Evolutionary conservation across 1,140 invertebrate species (phyloP), one percentile per base, ranked within the genome.

Genomic region (Artemia franciscana): DNA sequence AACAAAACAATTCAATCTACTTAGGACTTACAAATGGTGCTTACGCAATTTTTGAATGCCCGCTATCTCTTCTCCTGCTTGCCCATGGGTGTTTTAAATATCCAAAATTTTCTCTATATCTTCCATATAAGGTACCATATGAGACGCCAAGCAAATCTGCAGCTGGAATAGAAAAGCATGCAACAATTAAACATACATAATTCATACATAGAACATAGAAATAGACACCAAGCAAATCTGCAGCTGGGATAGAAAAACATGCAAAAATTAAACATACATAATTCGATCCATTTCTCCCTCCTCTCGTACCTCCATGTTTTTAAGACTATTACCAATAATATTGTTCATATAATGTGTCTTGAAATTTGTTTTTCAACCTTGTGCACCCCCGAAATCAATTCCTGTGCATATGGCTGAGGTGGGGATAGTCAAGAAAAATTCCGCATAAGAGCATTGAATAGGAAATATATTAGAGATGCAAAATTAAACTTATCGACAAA

Each of bases 171-270:
- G 61, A 39, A 1, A 51, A 51, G n/a, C n/a, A n/a, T n/a, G n/a
- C n/a, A n/a, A n/a, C n/a, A n/a, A n/a, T n/a, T n/a, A n/a, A n/a
- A n/a, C n/a, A n/a, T n/a, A n/a, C n/a, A 72, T 91, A 91, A 67
- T 86, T 75, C 21, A 86, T 86, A 69, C 90, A 90, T 2, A 91
- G 78, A 3, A 86, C 89, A 9, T 86, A 86, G 73, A 90, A 91
- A 9, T 86, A 89, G 2, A 91, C 87, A 18, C 87, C 87, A 59
- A 90, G 75, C 57, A 90, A 39, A 60, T 70, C 69, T 12, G 69
- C 69, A 23, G 60, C 63, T 64, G 60, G 27, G 15, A 61, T 64
- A 15, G 61, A 39, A 1, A 51, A 51, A n/a, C n/a, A n/a, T n/a
- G n/a, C n/a, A n/a, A n/a, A n/a, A n/a, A n/a, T n/a, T n/a, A n/a